A percentile compares a stretch with the other conserved stretches of the same genome.
phyloP scores from a whole-genome alignment of 2,888 invertebrate species.

The Maniola hyperantus region DNA sequence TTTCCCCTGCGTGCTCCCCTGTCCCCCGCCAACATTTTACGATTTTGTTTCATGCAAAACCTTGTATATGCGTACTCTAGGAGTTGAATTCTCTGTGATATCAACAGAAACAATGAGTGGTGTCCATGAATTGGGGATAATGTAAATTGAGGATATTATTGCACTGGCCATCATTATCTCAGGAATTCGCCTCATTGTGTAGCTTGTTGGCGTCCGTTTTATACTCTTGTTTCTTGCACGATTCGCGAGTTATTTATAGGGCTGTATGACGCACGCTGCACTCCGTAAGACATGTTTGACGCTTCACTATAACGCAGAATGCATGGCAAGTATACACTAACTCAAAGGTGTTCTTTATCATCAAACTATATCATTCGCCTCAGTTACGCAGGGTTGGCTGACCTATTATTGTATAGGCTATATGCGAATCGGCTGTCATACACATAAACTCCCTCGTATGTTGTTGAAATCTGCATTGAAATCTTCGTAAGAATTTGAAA shows the following conservation, averaged over 20 bases:
- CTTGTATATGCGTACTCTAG: too few species aligned
- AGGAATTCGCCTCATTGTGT: slow-evolving; percentile 44
- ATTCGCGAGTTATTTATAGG: slow-evolving; percentile 52
- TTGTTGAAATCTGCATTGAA: too few species aligned
- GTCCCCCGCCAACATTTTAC: too few species aligned
- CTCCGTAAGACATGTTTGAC: slow-evolving; percentile 35
- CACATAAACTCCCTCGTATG: too few species aligned
- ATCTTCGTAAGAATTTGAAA: too few species aligned
- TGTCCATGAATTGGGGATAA: slow-evolving; percentile 18
- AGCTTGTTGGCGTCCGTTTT: slow-evolving; percentile 45
- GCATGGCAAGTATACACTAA: slow-evolving; percentile 35
- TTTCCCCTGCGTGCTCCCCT: too few species aligned
- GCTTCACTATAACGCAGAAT: slow-evolving; percentile 32
- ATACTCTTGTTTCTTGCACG: slow-evolving; percentile 43
- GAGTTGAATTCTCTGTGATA: too few species aligned
- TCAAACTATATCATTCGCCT: neutral
- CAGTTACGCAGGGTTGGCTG: too few species aligned
- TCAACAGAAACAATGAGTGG: slow-evolving; percentile 15
- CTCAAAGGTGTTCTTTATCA: neutral
- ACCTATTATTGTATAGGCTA: too few species aligned
- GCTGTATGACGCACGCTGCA: slow-evolving; percentile 51
- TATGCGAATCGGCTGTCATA: too few species aligned
- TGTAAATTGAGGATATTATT: slow-evolving; percentile 41
- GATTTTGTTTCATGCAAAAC: too few species aligned
- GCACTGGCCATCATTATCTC: slow-evolving; percentile 39